These are phyloP conservation scores for Drosophila ironensis DNA, from an alignment of 1,140 invertebrate genomes.

Conservation along the genomic window DNA sequence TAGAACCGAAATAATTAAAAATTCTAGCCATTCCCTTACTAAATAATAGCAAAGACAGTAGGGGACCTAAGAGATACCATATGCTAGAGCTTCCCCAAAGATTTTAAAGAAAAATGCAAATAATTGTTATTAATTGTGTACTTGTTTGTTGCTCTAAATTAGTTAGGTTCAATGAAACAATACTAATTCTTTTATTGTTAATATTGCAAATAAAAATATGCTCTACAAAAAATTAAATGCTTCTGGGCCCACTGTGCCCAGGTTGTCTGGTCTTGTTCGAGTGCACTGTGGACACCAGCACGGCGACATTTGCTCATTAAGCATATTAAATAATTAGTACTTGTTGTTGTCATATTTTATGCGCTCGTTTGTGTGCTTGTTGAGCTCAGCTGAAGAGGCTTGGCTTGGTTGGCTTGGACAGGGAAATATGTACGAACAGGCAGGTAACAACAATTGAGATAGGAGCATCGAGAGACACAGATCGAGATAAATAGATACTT, in stretches of 20 bases:
- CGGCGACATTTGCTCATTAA: conserved; percentile 75
- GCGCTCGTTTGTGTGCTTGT: conserved; percentile 70
- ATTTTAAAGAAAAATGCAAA: no score
- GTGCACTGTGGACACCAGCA: conserved; percentile 52
- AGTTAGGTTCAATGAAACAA: no score
- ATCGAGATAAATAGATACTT: conserved; percentile 20
- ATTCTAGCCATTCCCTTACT: no score
- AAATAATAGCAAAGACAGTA: no score
- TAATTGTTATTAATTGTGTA: no score
- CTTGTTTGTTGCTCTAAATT: no score
- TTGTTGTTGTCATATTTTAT: conserved; percentile 76
- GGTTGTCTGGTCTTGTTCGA: conserved; percentile 5
- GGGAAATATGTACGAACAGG: conserved; percentile 17
- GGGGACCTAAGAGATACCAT: no score
- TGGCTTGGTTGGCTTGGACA: conserved; percentile 33
- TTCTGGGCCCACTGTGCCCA: conserved; percentile 32
- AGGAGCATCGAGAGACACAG: conserved; percentile 21
- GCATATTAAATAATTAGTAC: conserved; percentile 77
- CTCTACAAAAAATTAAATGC: no score
- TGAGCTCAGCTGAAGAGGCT: conserved; percentile 54
- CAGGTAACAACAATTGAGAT: conserved; percentile 28
- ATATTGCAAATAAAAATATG: no score
- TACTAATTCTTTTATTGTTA: no score
- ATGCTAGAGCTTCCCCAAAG: no score
- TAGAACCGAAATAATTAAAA: no score